Evolutionary conservation across 1,140 invertebrate species (phyloP).

Genomic region (Alviniconcha marisindica): DNA sequence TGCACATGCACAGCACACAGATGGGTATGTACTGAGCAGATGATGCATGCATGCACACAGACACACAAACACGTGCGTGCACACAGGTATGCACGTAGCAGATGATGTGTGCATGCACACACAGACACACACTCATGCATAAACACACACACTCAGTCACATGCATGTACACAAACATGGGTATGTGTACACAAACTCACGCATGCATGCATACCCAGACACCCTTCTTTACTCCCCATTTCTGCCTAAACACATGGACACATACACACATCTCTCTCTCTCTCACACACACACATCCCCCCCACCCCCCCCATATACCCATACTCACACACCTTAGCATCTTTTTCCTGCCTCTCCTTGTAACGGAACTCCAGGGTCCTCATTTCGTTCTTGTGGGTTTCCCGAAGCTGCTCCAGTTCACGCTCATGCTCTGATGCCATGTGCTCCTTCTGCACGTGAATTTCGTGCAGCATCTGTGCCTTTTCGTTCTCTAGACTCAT

Average conservation of each 20-base stretch:
- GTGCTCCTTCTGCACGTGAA: constrained; percentile 70
- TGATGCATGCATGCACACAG: constrained; percentile 16
- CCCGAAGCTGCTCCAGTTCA: constrained; percentile 67
- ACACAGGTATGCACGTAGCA: no score
- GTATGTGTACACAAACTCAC: neutral
- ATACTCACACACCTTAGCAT: constrained; percentile 60
- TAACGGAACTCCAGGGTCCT: constrained; percentile 60
- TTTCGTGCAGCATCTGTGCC: constrained; percentile 64
- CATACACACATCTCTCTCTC: no score
- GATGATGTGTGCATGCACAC: constrained; percentile 21
- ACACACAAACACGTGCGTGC: constrained; percentile 50
- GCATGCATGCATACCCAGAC: neutral
- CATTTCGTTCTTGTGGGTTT: constrained; percentile 60
- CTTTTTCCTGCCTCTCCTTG: constrained; percentile 64
- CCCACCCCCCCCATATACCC: no score
- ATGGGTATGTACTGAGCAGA: constrained; percentile 40
- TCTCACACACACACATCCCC: constrained; percentile 22
- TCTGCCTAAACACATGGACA: constrained; percentile 43
- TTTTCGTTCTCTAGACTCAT: constrained; percentile 67
- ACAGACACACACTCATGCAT: neutral
- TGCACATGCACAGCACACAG: constrained; percentile 47
- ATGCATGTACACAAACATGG: constrained; percentile 36
- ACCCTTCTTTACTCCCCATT: constrained; percentile 70
- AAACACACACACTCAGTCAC: neutral
- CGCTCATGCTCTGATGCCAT: constrained; percentile 66